Evolutionary conservation across 2,797 vertebrate genomes (phyloP).

Genomic region (Chloroceryle inda): DNA sequence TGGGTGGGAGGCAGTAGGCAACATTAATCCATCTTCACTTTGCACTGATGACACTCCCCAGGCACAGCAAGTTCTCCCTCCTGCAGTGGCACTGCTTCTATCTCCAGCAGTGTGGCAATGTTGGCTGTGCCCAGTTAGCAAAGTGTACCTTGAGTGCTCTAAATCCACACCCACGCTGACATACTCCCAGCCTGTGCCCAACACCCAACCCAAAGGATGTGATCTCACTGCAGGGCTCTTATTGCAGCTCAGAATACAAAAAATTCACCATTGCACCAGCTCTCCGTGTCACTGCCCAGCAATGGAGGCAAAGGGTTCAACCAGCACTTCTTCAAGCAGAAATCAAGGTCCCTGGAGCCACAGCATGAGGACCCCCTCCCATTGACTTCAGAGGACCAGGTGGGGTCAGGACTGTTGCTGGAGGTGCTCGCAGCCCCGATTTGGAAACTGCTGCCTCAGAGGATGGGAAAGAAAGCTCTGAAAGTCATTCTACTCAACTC

Average conservation of each 20-base stretch:
- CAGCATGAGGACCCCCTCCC: background rate
- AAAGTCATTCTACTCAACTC: background rate
- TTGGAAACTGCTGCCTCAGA: background rate
- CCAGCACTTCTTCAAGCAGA: background rate
- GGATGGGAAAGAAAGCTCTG: background rate
- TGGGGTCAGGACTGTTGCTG: background rate
- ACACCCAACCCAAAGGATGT: background rate
- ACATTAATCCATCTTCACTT: background rate
- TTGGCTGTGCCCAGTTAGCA: background rate
- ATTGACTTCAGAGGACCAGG: background rate
- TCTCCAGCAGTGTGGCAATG: background rate
- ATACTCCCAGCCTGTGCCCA: background rate
- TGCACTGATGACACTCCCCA: background rate
- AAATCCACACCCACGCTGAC: background rate
- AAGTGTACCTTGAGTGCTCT: background rate
- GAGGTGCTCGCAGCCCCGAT: background rate
- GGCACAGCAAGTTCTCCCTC: background rate
- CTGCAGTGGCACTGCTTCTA: background rate
- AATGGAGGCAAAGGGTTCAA: background rate
- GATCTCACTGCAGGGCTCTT: background rate
- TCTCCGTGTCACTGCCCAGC: background rate
- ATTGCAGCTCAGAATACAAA: background rate
- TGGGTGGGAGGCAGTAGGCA: too few relatives aligned
- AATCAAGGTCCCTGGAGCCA: background rate
- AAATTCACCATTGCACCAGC: rapidly evolving